Conservation (phyloP, 2,113 vertebrate species). For the Chunga burmeisteri region DNA sequence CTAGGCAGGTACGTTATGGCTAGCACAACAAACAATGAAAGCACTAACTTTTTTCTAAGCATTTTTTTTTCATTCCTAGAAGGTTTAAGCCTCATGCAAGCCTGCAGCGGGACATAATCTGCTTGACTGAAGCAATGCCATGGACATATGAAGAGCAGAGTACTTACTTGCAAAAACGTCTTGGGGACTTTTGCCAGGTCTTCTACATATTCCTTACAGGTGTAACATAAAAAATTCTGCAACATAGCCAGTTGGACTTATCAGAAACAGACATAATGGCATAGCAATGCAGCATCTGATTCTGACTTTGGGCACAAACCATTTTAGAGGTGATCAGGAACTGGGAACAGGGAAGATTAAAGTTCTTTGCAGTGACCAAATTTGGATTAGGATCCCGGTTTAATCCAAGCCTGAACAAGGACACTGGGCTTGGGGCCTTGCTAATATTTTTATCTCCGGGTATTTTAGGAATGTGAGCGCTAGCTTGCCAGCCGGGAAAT, state of each 20-base stretch:
- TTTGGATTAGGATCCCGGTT: neutral
- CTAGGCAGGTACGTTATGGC: neutral
- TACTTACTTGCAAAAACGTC: slow-evolving; percentile 79
- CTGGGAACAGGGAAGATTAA: neutral
- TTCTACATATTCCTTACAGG: slow-evolving; percentile 93
- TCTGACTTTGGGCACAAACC: neutral
- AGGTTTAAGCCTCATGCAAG: neutral
- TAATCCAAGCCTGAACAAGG: neutral
- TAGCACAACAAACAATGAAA: neutral
- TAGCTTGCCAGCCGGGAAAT: neutral
- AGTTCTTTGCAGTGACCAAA: neutral
- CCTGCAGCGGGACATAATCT: neutral
- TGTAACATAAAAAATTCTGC: slow-evolving; percentile 93
- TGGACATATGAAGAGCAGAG: neutral
- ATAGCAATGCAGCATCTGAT: neutral
- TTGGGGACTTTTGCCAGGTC: slow-evolving; percentile 89
- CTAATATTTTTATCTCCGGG: neutral
- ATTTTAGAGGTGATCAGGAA: neutral
- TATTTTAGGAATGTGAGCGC: neutral
- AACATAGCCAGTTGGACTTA: neutral
- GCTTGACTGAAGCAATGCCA: neutral
- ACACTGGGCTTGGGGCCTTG: neutral
- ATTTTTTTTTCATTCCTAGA: neutral
- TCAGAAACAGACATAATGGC: neutral
- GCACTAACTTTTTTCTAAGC: neutral